A percentile compares a stretch with the other conserved stretches of the same genome.
These are phyloP conservation scores for Salvelinus fontinalis DNA, from an alignment of 2,113 vertebrate species.

Conservation along the genomic window DNA sequence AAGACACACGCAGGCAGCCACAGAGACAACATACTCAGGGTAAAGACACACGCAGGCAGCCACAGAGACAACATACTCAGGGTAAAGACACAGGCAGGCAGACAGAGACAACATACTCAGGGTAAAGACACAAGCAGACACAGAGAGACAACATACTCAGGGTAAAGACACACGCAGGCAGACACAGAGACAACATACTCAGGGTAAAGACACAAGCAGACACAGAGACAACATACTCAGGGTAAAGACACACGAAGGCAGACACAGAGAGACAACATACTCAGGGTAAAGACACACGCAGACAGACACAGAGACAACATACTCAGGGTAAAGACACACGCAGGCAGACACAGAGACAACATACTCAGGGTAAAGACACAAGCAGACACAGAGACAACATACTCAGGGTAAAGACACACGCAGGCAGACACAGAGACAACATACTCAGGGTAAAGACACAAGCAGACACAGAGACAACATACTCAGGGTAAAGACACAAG, in stretches of 20 bases:
- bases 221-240: conserved; percentile 70
- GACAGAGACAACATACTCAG: conserved; percentile 66
- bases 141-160: conserved; percentile 58
- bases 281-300: conserved; percentile 57
- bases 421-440: too few relatives aligned
- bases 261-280: conserved; percentile 55
- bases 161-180: conserved; percentile 54
- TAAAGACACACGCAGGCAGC: conserved; percentile 43
- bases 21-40: conserved; percentile 68
- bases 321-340: conserved; percentile 59
- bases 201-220: too few relatives aligned
- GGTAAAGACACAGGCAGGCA: conserved; percentile 54
- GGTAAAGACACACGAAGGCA: conserved; percentile 54
- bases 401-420: conserved; percentile 59
- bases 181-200: too few relatives aligned
- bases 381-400: conserved; percentile 72
- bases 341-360: too few relatives aligned
- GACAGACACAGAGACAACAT: conserved; percentile 73
- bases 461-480: conserved; percentile 72
- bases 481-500: conserved; percentile 59
- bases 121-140: conserved; percentile 54
- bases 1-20: conserved; percentile 54
- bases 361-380: too few relatives aligned
- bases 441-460: too few relatives aligned
- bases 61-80: conserved; percentile 70